Conservation (phyloP, 2,888 invertebrate genomes). For the Leptinotarsa peninsularis region DNA sequence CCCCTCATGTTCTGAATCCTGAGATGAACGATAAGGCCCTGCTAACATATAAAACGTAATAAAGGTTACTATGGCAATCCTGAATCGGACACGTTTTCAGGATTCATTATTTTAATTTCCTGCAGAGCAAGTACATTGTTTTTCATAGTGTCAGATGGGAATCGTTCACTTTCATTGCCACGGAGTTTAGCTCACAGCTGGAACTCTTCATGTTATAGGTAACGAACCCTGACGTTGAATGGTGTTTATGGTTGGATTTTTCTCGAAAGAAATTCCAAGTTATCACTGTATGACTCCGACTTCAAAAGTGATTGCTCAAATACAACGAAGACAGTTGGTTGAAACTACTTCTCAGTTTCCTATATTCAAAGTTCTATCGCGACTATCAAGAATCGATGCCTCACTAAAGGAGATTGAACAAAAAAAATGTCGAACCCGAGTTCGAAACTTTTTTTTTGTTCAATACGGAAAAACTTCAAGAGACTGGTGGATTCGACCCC, state of each 20-base stretch:
- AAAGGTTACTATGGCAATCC: slow-evolving; percentile 34
- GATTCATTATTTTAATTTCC: slow-evolving; percentile 53
- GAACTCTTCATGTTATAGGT: slow-evolving; percentile 10
- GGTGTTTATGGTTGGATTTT: slow-evolving; percentile 2
- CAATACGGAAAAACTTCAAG: too few relatives aligned
- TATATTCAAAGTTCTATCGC: too few relatives aligned
- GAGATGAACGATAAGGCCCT: neutral
- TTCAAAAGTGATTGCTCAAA: too few relatives aligned
- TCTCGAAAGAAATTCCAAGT: neutral
- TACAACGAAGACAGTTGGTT: too few relatives aligned
- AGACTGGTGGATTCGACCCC: too few relatives aligned
- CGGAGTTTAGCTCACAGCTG: slow-evolving; percentile 25
- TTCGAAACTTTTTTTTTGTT: too few relatives aligned
- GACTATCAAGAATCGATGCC: too few relatives aligned
- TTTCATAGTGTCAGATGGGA: slow-evolving; percentile 32
- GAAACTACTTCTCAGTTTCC: too few relatives aligned
- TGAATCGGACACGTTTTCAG: slow-evolving; percentile 40
- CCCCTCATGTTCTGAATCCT: neutral
- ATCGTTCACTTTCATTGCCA: slow-evolving; percentile 41
- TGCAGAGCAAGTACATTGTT: slow-evolving; percentile 44
- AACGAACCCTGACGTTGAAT: slow-evolving; percentile 10
- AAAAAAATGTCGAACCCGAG: too few relatives aligned
- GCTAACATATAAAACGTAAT: slow-evolving; percentile 28
- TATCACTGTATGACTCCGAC: neutral
- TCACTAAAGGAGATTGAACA: too few relatives aligned